phyloP scores from a whole-genome alignment of 2,888 invertebrate species.

The Prenolepis imparis region DNA sequence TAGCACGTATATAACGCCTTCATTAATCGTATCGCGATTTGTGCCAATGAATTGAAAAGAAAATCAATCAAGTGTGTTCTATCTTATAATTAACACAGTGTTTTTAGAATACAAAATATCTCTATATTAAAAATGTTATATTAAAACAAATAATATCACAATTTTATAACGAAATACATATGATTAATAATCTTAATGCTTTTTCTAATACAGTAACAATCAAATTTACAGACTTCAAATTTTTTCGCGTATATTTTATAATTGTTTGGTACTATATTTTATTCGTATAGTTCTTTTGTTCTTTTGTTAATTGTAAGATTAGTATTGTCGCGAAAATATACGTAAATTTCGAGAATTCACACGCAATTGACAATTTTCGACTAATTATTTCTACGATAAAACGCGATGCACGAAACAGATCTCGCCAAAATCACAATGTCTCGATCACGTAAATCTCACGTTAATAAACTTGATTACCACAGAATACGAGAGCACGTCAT shows the following conservation, averaged over 20 bases:
- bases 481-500: neutral
- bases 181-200: neutral
- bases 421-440: slow-evolving; percentile 4
- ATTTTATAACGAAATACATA: neutral
- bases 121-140: neutral
- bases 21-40: neutral
- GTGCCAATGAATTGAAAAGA: neutral
- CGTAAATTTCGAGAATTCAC: neutral
- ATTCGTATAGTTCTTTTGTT: neutral
- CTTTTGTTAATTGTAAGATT: neutral
- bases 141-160: neutral
- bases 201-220: neutral
- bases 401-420: neutral
- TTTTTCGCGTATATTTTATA: neutral
- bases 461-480: slow-evolving; percentile 41
- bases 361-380: neutral
- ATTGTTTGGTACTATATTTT: neutral
- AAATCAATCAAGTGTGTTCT: neutral
- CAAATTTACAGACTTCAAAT: neutral
- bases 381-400: slow-evolving; percentile 14
- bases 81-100: neutral
- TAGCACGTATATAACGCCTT: neutral
- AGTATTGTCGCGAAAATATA: neutral
- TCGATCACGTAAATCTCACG: neutral
- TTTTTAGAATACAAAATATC: neutral